Base-by-base conservation (phyloP, 1,140 invertebrate species). In the Trichonephila clavata region DNA sequence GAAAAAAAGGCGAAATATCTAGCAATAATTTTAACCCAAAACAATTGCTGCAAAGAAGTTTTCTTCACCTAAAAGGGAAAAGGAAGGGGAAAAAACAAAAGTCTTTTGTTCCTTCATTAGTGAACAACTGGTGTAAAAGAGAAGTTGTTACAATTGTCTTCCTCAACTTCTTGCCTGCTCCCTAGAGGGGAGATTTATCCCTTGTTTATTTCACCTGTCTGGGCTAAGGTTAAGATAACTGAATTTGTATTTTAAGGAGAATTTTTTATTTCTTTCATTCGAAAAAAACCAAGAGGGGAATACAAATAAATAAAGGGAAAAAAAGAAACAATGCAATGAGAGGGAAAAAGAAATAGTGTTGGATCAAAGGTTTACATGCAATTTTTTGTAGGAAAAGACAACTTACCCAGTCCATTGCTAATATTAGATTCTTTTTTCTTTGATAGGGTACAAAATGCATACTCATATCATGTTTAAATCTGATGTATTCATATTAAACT, bases 71-170 rank as follows among this genome's bases (percentile, higher is more conserved):
- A 77, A 86, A 86, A 86, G 24, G 57, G 27, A 86, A 27, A 60
- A 32, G 14, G 16, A 60, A 24, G n/a, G n/a, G 27, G 7, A 63
- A 71, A 88, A 63, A 88, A 71, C 32, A 63, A 63, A 39, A 71
- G 39, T 57, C 63, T 68, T 88, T 88, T 88, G 61, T 88, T 71
- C 86, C 86, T 88, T 88, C 86, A 88, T 88, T 88, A 88, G 86
- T 16, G 86, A 88, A 88, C 86, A 88, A 88, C 86, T 88, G 86
- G 86, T 88, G 86, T 88, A 68, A 88, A 88, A 88, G 86, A 68
- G 86, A 68, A 88, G 63, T 88, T 88, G 86, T 88, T 88, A 68
- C 86, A 88, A 88, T 88, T 88, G 86, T 88, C 63, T 88, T 88
- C 63, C 68, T 88, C 63, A 71, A 57, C 86, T 88, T 88, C 86